Base-by-base conservation (phyloP, 2,888 invertebrate genomes). In the Brachyptera putata region DNA sequence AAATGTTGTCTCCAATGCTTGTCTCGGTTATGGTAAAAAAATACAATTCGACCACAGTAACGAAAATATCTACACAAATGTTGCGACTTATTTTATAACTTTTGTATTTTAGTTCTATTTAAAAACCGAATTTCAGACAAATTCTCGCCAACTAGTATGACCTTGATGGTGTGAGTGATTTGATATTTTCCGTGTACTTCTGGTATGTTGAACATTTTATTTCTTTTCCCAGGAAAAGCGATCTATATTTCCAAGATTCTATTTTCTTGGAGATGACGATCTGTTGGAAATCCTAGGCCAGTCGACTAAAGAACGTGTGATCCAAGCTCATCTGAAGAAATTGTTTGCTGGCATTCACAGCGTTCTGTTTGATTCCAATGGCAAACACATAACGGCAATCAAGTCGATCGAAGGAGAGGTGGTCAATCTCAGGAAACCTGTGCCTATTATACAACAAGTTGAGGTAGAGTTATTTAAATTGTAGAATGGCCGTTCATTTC, bases 221-320 rank as follows among this genome's bases (percentile, higher is more conserved):
- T n/a, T n/a, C n/a, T 46, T 1, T 24, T 21, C 71, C 46, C 74
- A 95, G 92, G 93, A 94, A 68, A 99, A 98, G 75, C 83, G 99
- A 39, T 86, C 89, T 1, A 82, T 86, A 53, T 99, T 99, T 76
- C 96, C 99, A 5, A 81, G 99, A 61, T 90, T 99, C 68, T 95
- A 97, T 73, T 99, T 99, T 73, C 80, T 99, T 64, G 96, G 96
- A 62, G 98, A 99, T 72, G 99, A 99, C 70, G 99, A 99, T 75
- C 79, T 99, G 58, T 77, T 99, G 60, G 98, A 99, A 78, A 84
- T 99, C 63, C 81, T 99, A 11, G 96, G 96, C 0, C 95, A 96
- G 76, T 88, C 93, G 0, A 86, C 91, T 0, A 93, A 93, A 68
- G 90, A 91, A 62, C 82, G 83, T 50, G 89, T 96, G 2, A 91